These are phyloP conservation scores for Pterostichus madidus DNA, from an alignment of 2,888 invertebrate genomes.

Conservation along the genomic window DNA sequence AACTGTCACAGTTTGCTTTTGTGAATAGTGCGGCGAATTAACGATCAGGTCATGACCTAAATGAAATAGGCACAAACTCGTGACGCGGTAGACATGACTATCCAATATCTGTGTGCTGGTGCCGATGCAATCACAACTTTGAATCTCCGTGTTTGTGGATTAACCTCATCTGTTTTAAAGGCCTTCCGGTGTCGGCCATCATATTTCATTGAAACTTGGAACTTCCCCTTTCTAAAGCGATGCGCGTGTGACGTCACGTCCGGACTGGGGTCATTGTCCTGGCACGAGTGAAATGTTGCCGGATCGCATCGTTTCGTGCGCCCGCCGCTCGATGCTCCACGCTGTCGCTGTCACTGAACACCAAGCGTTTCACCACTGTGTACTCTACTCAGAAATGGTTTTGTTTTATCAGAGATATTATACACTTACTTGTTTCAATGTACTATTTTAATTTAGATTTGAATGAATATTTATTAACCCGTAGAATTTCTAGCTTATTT, in stretches of 20 bases:
- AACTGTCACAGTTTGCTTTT: too few relatives aligned
- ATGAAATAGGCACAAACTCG: conserved; percentile 10
- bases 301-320: conserved; percentile 7
- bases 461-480: neutral
- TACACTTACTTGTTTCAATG: neutral
- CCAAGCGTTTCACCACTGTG: neutral
- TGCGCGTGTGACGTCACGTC: conserved; percentile 61
- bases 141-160: conserved; percentile 28
- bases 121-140: neutral
- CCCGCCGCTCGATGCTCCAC: neutral
- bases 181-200: conserved; percentile 37
- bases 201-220: conserved; percentile 27
- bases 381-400: neutral
- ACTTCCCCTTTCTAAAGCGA: conserved; percentile 60
- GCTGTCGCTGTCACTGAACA: conserved; percentile 3
- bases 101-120: neutral
- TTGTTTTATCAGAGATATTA: conserved; percentile 3
- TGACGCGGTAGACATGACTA: neutral
- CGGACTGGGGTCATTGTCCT: conserved; percentile 57
- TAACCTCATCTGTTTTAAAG: conserved; percentile 60
- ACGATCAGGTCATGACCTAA: conserved; percentile 15
- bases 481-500: neutral
- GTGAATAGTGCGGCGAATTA: too few relatives aligned
- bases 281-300: conserved; percentile 40
- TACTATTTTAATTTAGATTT: conserved; percentile 2